Percentiles rank a stretch among this genome's conserved stretches.
phyloP scores from a whole-genome alignment of 2,113 vertebrate genomes.

The Pelobates fuscus region DNA sequence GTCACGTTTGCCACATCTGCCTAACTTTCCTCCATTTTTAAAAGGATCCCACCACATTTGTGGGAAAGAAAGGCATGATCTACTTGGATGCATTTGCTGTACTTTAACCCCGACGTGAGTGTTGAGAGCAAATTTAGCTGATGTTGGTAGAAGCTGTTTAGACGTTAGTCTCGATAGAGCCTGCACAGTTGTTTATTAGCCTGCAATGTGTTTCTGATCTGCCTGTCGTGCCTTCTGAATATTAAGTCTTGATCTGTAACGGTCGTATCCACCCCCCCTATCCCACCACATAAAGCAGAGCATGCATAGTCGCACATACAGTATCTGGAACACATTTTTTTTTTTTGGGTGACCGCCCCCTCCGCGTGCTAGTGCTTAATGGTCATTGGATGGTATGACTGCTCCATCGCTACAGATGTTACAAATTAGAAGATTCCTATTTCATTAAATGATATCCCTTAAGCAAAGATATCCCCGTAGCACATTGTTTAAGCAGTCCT shows the following conservation, averaged over 20 bases:
- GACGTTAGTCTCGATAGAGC: conserved; percentile 9
- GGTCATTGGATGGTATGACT: conserved; percentile 4
- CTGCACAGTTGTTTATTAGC: background rate
- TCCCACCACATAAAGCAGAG: background rate
- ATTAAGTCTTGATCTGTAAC: conserved; percentile 15
- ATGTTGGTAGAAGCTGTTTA: conserved; percentile 13
- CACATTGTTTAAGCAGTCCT: background rate
- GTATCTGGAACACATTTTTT: background rate
- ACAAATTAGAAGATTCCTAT: conserved; percentile 1
- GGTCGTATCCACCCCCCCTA: background rate
- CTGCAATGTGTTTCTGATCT: conserved; percentile 13
- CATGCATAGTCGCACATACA: background rate
- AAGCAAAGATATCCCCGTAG: background rate
- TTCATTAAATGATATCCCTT: conserved; percentile 3
- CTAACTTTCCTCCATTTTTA: no score
- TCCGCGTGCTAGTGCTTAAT: background rate
- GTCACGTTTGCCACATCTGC: no score
- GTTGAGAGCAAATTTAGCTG: background rate
- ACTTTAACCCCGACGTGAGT: conserved; percentile 21
- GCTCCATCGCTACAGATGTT: conserved; percentile 5
- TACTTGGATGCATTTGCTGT: background rate
- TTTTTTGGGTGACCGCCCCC: background rate
- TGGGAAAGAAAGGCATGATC: no score
- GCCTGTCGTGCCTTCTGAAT: conserved; percentile 13
- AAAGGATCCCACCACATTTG: background rate